Conservation (phyloP, 2,113 vertebrate species). For the Australoheros scitulus region DNA sequence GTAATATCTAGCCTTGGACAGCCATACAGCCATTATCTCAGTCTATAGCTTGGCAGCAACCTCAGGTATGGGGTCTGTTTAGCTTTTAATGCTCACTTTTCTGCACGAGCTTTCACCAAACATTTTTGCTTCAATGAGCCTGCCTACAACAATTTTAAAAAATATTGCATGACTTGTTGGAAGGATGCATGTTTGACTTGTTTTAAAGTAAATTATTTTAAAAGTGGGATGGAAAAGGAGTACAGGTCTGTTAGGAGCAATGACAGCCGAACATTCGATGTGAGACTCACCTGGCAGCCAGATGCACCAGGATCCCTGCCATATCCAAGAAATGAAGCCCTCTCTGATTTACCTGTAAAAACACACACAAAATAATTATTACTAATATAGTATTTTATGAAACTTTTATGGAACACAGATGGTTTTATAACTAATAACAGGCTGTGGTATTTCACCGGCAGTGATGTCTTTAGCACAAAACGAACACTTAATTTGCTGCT, state of each 20-base stretch:
- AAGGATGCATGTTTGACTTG: background rate
- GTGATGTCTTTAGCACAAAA: background rate
- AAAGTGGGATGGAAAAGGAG: background rate
- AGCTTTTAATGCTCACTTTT: background rate
- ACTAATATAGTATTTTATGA: constrained; percentile 1
- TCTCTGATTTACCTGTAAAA: constrained; percentile 90
- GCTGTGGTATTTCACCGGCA: background rate
- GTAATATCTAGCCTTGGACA: background rate
- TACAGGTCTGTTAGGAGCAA: background rate
- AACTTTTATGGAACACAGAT: constrained; percentile 1
- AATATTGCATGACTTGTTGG: no score
- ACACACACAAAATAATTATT: constrained; percentile 11
- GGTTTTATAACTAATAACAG: constrained; percentile 7
- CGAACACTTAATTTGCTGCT: background rate
- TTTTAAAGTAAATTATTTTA: background rate
- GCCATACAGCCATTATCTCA: background rate
- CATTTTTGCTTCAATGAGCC: background rate
- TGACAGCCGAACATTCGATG: background rate
- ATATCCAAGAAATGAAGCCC: constrained; percentile 87
- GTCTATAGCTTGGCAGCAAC: background rate
- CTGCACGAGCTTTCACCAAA: background rate
- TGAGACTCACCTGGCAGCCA: constrained; percentile 89
- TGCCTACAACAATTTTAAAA: background rate
- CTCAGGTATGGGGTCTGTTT: background rate
- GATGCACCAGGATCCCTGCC: constrained; percentile 88